Base-by-base conservation (phyloP, 2,113 vertebrate genomes). In the Suricata suricatta region DNA sequence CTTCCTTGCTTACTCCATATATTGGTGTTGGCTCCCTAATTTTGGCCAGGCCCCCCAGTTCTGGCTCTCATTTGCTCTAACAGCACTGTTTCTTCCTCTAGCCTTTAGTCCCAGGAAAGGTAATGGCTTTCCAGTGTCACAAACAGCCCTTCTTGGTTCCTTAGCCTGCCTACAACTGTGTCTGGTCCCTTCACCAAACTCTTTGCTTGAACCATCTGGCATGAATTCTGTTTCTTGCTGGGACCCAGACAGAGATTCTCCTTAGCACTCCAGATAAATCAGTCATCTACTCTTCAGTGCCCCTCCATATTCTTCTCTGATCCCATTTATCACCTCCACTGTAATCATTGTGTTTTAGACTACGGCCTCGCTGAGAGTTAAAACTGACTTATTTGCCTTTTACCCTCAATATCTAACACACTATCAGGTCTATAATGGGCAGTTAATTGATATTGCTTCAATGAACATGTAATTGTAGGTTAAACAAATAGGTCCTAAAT, bases 151-250 rank as follows among this genome's bases (percentile, higher is more conserved):
- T 47, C 11, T n/a, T 71, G n/a, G 35, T 47, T 71, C 72, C n/a
- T 44, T 81, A 81, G 76, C 60, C 50, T 77, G 90, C 41, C 25
- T 7, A 35, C 1, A 21, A 9, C 23, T 44, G 21, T 38, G 10
- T 41, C 38, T 77, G 72, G 19, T 64, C 31, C 31, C 68, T 54
- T 89, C n/a, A 54, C n/a, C 50, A 81, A 63, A 41, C 44, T 69
- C 77, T 92, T 44, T 41, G 7, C 33, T 47, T n/a, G 57, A 82
- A 50, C n/a, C 31, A 21, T 33, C 69, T 74, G 72, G 35, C 5
- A n/a, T 80, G 63, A 83, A 60, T 80, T 91, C 54, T 95, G 31
- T 85, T 71, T 97, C 41, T 83, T 81, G 52, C 63, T 88, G 38
- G 60, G 21, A 96, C 25, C 41, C 10, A 38, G 88, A 89, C 4